These are phyloP conservation scores for Amphipoea oculea DNA, from an alignment of 2,888 invertebrate species.

Conservation along the genomic window DNA sequence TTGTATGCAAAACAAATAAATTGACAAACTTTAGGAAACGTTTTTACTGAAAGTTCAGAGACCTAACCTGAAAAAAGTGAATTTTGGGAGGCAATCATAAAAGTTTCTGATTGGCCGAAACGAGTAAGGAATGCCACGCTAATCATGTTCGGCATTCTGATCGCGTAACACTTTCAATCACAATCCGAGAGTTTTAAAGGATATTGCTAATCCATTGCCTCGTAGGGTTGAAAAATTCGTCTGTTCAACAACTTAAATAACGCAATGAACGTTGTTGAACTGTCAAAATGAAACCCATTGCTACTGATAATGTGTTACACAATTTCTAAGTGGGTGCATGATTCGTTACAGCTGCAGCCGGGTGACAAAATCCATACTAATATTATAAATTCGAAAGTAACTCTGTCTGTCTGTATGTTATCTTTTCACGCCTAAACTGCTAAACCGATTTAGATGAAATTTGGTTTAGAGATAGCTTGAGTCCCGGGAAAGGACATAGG, in stretches of 20 bases:
- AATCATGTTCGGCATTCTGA: neutral
- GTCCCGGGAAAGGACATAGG: too few species aligned
- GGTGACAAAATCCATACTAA: neutral
- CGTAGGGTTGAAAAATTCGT: neutral
- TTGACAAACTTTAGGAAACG: conserved; percentile 42
- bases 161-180: neutral
- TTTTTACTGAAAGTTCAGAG: conserved; percentile 29
- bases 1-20: conserved; percentile 61
- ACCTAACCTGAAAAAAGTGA: conserved; percentile 29
- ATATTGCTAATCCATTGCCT: too few species aligned
- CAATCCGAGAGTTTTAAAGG: too few species aligned
- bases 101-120: conserved; percentile 44
- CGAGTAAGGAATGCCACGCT: neutral
- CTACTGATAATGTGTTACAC: too few species aligned
- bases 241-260: neutral
- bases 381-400: too few species aligned
- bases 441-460: too few species aligned
- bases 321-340: neutral
- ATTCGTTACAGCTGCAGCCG: neutral
- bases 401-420: too few species aligned
- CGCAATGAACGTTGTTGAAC: neutral
- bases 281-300: neutral
- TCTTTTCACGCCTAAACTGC: too few species aligned
- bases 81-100: conserved; percentile 46
- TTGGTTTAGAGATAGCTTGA: too few species aligned